Conservation (phyloP, 2,797 vertebrate species). For the Pampus argenteus region DNA sequence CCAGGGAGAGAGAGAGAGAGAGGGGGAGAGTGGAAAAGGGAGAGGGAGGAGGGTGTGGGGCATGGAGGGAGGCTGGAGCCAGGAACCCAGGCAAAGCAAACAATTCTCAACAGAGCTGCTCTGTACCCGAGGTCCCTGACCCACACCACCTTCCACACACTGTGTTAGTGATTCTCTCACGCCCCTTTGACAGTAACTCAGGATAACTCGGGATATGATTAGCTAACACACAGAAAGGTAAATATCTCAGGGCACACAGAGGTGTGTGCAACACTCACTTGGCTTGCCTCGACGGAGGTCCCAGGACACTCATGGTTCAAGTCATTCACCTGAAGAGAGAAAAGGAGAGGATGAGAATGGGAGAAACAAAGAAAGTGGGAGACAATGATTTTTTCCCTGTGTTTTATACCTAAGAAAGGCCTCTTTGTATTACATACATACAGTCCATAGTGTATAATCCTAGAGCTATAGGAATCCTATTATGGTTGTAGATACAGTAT, state of each 20-base stretch:
- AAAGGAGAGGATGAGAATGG: constrained; percentile 1
- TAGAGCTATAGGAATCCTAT: constrained; percentile 5
- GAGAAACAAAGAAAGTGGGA: neutral
- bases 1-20: constrained; percentile 48
- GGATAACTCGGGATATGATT: constrained; percentile 17
- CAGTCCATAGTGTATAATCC: neutral
- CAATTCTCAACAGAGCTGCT: constrained; percentile 83
- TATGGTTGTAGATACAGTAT: constrained; percentile 11
- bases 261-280: constrained; percentile 79
- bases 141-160: constrained; percentile 70
- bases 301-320: constrained; percentile 78
- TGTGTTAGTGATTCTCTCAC: constrained; percentile 70
- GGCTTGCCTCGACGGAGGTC: constrained; percentile 65
- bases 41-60: constrained; percentile 29
- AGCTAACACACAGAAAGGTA: constrained; percentile 43
- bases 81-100: constrained; percentile 82
- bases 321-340: constrained; percentile 78
- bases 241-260: constrained; percentile 43
- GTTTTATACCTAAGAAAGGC: constrained; percentile 24
- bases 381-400: constrained; percentile 17
- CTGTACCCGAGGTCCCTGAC: constrained; percentile 83
- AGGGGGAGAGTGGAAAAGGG: constrained; percentile 44
- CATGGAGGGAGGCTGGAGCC: constrained; percentile 58
- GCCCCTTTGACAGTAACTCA: constrained; percentile 39
- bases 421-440: too few species aligned